These are phyloP conservation scores for Alosa alosa DNA, from an alignment of 2,113 vertebrate genomes.

Conservation along the genomic window DNA sequence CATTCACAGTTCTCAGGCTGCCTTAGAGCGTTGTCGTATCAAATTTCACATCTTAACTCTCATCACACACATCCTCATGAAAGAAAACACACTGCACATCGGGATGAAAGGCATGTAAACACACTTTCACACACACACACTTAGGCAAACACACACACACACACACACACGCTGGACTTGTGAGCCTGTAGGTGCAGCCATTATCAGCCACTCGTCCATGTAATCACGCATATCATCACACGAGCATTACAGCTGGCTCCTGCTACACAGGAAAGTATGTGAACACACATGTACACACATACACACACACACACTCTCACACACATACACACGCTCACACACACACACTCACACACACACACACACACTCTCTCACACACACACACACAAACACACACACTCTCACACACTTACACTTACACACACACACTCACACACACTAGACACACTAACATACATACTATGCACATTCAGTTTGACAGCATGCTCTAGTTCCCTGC, in stretches of 20 bases:
- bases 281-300: neutral
- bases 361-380: neutral
- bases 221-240: no score
- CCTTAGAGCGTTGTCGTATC: neutral
- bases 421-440: neutral
- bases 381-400: neutral
- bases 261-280: no score
- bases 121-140: neutral
- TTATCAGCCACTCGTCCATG: no score
- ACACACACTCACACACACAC: neutral
- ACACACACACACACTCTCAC: neutral
- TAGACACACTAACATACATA: neutral
- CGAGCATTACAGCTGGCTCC: no score
- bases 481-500: neutral
- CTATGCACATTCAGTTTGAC: neutral
- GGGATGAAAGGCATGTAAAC: neutral
- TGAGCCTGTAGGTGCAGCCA: no score
- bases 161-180: neutral
- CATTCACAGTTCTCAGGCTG: neutral
- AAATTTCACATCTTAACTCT: neutral
- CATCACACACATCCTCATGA: neutral
- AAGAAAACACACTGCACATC: neutral
- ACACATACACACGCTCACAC: neutral
- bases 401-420: neutral
- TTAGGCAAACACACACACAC: constrained; percentile 6